Evolutionary conservation across 2,113 vertebrate genomes (phyloP).

Genomic region (Phylloscopus whistleri): DNA sequence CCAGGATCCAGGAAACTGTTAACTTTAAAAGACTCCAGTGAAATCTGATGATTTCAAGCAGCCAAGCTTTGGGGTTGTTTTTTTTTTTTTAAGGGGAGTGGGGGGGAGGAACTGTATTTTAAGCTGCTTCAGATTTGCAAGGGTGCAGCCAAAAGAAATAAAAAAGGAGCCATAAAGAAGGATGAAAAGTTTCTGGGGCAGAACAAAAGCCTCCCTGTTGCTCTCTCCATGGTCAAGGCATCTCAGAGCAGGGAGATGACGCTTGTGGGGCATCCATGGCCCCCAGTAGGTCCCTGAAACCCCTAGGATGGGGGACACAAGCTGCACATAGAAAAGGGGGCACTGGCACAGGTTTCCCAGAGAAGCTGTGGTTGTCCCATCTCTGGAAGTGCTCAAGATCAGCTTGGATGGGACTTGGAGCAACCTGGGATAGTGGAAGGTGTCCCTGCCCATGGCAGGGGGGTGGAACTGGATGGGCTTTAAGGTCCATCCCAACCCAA

Average conservation of each 20-base stretch:
- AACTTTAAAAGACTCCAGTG: constrained; percentile 12
- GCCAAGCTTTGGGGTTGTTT: not conserved
- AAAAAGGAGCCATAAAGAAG: not conserved
- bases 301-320: not conserved
- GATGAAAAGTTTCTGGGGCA: not conserved
- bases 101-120: not conserved
- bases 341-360: not conserved
- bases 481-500: not conserved
- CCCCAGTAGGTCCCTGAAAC: not conserved
- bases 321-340: not conserved
- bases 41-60: constrained; percentile 17
- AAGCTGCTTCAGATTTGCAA: constrained; percentile 38
- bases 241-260: not conserved
- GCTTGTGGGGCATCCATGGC: not conserved
- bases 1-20: constrained; percentile 50
- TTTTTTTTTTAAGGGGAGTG: not conserved
- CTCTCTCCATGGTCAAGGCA: not conserved
- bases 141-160: constrained; percentile 30
- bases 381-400: not conserved
- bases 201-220: constrained; percentile 38
- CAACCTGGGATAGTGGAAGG: not conserved
- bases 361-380: not conserved
- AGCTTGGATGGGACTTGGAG: not conserved
- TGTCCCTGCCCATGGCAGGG: not conserved
- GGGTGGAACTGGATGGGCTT: not conserved